Evolutionary conservation across 2,888 invertebrate genomes (phyloP).

Genomic region (Elegia similella): DNA sequence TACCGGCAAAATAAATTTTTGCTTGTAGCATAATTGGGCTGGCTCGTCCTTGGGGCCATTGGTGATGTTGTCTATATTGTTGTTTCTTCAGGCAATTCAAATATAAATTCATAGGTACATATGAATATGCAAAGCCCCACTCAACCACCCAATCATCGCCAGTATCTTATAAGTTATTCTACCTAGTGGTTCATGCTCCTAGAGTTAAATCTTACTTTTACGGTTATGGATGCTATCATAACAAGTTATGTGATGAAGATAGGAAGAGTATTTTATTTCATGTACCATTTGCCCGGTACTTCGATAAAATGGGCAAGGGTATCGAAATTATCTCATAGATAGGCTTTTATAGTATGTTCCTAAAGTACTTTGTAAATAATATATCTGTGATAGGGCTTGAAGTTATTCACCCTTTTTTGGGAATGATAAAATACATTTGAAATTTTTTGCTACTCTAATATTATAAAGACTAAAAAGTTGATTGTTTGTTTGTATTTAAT

Average conservation of each 20-base stretch:
- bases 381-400: neutral
- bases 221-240: slow-evolving; percentile 8
- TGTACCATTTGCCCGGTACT: slow-evolving; percentile 5
- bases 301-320: slow-evolving; percentile 1
- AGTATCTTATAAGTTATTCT: neutral
- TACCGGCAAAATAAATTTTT: too few relatives aligned
- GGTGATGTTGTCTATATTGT: too few relatives aligned
- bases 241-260: slow-evolving; percentile 10
- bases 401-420: neutral
- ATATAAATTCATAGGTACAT: too few relatives aligned
- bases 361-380: neutral
- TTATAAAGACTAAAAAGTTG: too few relatives aligned
- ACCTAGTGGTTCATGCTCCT: neutral
- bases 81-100: too few relatives aligned
- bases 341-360: neutral
- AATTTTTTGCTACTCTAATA: too few relatives aligned
- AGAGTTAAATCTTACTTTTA: slow-evolving; percentile 11
- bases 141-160: neutral
- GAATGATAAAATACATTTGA: too few relatives aligned
- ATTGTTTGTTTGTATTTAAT: too few relatives aligned
- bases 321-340: slow-evolving; percentile 8
- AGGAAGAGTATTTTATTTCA: slow-evolving; percentile 12
- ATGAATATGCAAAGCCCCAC: neutral
- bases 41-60: too few relatives aligned
- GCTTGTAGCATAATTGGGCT: too few relatives aligned